Evolutionary conservation across 2,113 vertebrate genomes (phyloP).

Genomic region (Tiliqua scincoides): DNA sequence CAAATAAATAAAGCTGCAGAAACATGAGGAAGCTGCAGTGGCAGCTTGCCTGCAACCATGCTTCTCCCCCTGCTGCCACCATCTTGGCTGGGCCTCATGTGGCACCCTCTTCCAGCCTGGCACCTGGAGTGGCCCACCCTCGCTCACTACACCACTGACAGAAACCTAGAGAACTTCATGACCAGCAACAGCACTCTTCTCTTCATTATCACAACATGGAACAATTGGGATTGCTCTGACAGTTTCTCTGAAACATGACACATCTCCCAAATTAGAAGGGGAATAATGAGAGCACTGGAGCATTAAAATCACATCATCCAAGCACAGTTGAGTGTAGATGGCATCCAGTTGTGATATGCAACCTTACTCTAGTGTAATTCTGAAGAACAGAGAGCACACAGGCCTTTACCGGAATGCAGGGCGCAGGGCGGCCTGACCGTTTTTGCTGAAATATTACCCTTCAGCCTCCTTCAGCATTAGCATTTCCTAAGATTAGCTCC

Average conservation of each 20-base stretch:
- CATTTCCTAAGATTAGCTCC: background rate
- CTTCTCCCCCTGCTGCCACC: too few species aligned
- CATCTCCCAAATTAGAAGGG: too few species aligned
- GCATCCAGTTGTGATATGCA: background rate
- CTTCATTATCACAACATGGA: too few species aligned
- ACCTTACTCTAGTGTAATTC: background rate
- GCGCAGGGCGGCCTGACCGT: background rate
- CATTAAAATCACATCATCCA: background rate
- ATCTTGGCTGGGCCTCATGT: too few species aligned
- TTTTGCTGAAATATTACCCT: background rate
- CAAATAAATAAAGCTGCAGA: too few species aligned
- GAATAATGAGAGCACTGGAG: too few species aligned
- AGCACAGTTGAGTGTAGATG: background rate
- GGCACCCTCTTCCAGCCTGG: too few species aligned
- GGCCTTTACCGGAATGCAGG: too few species aligned
- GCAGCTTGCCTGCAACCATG: too few species aligned
- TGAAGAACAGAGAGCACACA: background rate
- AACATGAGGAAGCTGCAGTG: too few species aligned
- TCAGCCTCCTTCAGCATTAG: background rate
- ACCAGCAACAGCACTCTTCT: background rate
- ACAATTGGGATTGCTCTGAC: background rate
- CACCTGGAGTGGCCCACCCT: too few species aligned
- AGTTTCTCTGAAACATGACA: background rate
- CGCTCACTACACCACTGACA: too few species aligned
- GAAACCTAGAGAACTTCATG: background rate